Base-by-base conservation (phyloP, 2,888 invertebrate species). In the Aphodius granarius region DNA sequence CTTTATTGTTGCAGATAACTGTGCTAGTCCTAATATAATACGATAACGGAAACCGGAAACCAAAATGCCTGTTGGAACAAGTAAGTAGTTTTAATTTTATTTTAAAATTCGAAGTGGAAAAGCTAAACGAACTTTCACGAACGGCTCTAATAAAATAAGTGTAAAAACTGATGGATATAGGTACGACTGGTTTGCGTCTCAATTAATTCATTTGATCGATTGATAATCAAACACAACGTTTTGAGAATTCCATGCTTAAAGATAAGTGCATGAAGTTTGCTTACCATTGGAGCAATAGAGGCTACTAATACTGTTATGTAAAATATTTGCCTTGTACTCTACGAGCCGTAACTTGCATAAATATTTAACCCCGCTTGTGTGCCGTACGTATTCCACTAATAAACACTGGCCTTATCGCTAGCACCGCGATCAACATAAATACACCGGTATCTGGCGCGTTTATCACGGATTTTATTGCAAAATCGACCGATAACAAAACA, bases 1-100 rank as follows among this genome's bases (percentile, higher is more conserved):
- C 43, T 43, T 43, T 43, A 43, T 43, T 43, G 43, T 43, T 43
- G 3, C 43, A 43, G 43, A 43, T 43, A 43, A 43, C 43, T 13
- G 43, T 43, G 13, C 43, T 43, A 43, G 43, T 43, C 43, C 43
- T 43, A 43, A 43, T 43, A 43, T 43, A 43, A 43, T 43, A 43
- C 43, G 43, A 43, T 43, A 43, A 43, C 43, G 43, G 43, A 43
- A 43, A 43, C 43, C 43, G 43, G 43, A 43, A 43, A 43, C 72
- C 75, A 79, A 78, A 65, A 80, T 80, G 80, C 80, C 80, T 71
- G 80, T 80, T 16, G 80, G 80, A 76, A 80, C 80, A 18, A 80
- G 80, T 80, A 75, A 80, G 78, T 78, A 72, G 23, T 43, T 62
- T 18, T 68, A 15, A 73, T 6, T 62, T 6, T 43, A 43, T 43